Conservation (phyloP, 1,140 invertebrate species). For the Ruditapes philippinarum region DNA sequence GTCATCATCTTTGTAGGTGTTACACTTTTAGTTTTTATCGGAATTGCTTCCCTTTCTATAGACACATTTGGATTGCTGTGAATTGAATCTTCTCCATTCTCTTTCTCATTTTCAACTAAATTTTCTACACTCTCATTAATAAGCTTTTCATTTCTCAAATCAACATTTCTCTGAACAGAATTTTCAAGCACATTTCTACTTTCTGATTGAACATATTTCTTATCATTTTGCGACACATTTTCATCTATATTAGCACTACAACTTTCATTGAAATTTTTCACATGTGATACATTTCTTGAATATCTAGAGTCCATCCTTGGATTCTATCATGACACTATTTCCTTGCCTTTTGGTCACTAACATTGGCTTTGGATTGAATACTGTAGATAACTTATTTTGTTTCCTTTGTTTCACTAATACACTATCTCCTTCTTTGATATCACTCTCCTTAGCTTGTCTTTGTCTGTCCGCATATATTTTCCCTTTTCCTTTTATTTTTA, state of each 20-base stretch:
- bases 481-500: conserved; percentile 62
- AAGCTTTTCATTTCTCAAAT: too few relatives aligned
- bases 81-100: too few relatives aligned
- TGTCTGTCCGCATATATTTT: conserved; percentile 58
- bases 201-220: too few relatives aligned
- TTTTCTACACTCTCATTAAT: too few relatives aligned
- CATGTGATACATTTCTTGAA: conserved; percentile 38
- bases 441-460: not conserved
- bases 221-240: not conserved
- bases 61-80: too few relatives aligned
- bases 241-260: not conserved
- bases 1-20: too few relatives aligned
- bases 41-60: too few relatives aligned
- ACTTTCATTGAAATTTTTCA: conserved; percentile 9
- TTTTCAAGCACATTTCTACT: too few relatives aligned
- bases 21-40: too few relatives aligned
- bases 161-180: too few relatives aligned
- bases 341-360: conserved; percentile 30
- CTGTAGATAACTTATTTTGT: conserved; percentile 22
- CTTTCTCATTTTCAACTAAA: too few relatives aligned
- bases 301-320: not conserved
- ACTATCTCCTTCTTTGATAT: conserved; percentile 38
- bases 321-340: conserved; percentile 7
- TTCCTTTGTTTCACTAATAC: conserved; percentile 58
- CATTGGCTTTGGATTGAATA: conserved; percentile 33